phyloP scores from a whole-genome alignment of 1,140 invertebrate species.

The Hypothenemus hampei region DNA sequence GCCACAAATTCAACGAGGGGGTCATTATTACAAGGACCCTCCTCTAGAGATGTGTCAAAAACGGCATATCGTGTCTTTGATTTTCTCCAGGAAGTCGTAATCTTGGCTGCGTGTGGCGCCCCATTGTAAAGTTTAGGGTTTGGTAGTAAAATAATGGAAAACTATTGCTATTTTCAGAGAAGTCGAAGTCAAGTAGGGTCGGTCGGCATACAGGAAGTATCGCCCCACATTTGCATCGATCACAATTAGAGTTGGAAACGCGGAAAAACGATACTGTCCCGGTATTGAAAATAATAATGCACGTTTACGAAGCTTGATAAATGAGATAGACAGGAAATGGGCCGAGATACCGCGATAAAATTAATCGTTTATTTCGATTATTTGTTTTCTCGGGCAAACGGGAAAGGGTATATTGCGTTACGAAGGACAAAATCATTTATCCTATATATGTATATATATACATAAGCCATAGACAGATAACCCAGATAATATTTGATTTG shows the following conservation, averaged over 20 bases:
- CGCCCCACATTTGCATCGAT: constrained; percentile 2
- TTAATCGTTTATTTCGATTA: background rate
- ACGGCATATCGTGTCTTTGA: constrained; percentile 7
- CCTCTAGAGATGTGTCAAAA: constrained; percentile 6
- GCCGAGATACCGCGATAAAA: background rate
- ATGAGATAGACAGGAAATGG: background rate
- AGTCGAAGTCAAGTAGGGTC: no score
- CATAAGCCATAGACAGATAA: no score
- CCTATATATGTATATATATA: no score
- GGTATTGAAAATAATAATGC: background rate
- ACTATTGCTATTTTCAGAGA: background rate
- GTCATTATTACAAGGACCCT: constrained; percentile 4
- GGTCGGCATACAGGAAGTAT: background rate
- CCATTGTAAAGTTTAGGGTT: no score
- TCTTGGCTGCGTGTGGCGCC: constrained; percentile 12
- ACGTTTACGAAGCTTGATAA: no score
- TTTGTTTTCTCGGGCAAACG: background rate
- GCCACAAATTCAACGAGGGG: constrained; percentile 6
- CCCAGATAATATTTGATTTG: no score
- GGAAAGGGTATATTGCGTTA: no score
- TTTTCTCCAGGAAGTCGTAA: constrained; percentile 16
- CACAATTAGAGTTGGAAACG: background rate
- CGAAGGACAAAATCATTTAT: no score
- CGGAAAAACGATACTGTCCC: background rate
- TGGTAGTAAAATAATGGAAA: no score